Conservation (phyloP, 2,797 vertebrate genomes). For the Heliangelus exortis region DNA sequence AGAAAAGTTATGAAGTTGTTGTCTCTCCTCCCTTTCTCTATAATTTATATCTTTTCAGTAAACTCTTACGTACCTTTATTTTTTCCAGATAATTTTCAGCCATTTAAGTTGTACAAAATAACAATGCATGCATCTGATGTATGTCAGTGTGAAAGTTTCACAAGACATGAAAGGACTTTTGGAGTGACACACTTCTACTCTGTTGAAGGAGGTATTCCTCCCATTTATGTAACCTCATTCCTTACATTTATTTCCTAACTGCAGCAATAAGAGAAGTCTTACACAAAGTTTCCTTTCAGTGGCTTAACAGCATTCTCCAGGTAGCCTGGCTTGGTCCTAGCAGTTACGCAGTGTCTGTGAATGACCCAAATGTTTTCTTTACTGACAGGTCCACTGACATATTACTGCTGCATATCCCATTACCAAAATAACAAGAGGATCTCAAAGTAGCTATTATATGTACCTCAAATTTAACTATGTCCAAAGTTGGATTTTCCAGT, state of each 20-base stretch:
- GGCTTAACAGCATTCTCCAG: neutral
- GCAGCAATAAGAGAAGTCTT: neutral
- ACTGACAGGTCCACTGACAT: neutral
- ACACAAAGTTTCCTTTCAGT: neutral
- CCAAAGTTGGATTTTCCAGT: neutral
- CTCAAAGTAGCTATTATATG: neutral
- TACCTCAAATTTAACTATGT: neutral
- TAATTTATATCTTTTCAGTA: neutral
- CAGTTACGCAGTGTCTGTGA: neutral
- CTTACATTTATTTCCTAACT: neutral
- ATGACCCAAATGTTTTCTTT: neutral
- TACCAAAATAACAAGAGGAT: neutral
- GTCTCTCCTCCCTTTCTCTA: neutral
- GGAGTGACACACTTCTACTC: slow-evolving; percentile 77
- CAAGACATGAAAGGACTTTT: slow-evolving; percentile 78
- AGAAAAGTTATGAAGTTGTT: neutral
- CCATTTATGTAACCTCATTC: neutral
- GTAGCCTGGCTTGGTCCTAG: neutral
- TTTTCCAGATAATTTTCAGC: slow-evolving; percentile 75
- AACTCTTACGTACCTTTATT: neutral
- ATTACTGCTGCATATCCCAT: neutral
- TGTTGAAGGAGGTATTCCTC: slow-evolving; percentile 82
- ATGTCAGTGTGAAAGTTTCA: slow-evolving; percentile 75
- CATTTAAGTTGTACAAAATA: slow-evolving; percentile 81
- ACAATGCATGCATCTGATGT: slow-evolving; percentile 74